A percentile compares a stretch with the other conserved stretches of the same genome.
Evolutionary conservation across 1,140 invertebrate genomes (phyloP).

Genomic region (Lethocerus indicus): DNA sequence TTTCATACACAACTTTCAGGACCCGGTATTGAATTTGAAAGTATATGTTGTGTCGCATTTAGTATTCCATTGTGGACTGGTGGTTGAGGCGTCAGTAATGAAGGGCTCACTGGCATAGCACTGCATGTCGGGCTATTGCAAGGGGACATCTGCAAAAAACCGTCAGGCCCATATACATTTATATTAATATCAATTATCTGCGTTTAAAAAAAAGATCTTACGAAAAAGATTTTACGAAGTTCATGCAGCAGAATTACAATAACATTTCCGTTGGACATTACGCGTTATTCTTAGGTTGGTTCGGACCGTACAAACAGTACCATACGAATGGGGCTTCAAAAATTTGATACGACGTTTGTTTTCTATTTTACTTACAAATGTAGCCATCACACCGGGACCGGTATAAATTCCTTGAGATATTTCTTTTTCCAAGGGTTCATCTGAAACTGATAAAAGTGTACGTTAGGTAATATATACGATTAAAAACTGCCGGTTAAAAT

Average conservation of each 20-base stretch:
- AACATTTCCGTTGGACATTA: too few relatives aligned
- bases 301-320: too few relatives aligned
- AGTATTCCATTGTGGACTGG: slow-evolving; percentile 21
- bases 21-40: slow-evolving; percentile 52
- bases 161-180: not conserved
- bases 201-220: not conserved
- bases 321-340: too few relatives aligned
- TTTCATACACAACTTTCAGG: slow-evolving; percentile 49
- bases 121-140: slow-evolving; percentile 11
- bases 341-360: too few relatives aligned
- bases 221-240: not conserved
- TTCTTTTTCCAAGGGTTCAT: slow-evolving; percentile 14
- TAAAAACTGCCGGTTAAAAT: too few relatives aligned
- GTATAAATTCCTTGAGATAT: slow-evolving; percentile 10
- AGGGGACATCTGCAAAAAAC: slow-evolving; percentile 12
- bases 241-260: too few relatives aligned
- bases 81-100: slow-evolving; percentile 20
- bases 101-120: not conserved
- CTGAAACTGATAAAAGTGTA: slow-evolving; percentile 9
- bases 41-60: slow-evolving; percentile 33
- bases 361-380: slow-evolving; percentile 14
- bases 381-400: slow-evolving; percentile 12
- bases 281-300: too few relatives aligned
- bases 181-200: not conserved
- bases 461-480: too few relatives aligned